Conservation (phyloP, 2,113 vertebrate genomes). For the Nansenia antarctica region DNA sequence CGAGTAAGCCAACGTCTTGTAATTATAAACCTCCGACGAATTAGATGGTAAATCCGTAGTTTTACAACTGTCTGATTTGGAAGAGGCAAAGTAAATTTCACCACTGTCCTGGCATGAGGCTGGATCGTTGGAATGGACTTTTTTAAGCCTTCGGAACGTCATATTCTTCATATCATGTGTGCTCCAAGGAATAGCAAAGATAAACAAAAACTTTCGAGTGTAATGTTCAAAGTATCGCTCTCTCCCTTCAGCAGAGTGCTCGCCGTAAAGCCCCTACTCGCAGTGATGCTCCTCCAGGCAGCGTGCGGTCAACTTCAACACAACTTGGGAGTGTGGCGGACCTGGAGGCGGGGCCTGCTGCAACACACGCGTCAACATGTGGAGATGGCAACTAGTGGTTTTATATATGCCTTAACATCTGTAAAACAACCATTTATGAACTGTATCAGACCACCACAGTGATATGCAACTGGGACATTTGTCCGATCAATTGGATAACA, state of each 20-base stretch:
- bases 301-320: background rate
- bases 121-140: slow-evolving; percentile 65
- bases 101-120: slow-evolving; percentile 57
- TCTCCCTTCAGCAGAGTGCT: background rate
- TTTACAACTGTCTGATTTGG: slow-evolving; percentile 71
- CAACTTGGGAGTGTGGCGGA: background rate
- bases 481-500: no score
- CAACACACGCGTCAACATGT: background rate
- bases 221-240: background rate
- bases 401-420: no score
- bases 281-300: background rate
- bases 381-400: background rate
- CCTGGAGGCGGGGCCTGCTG: background rate
- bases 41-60: slow-evolving; percentile 41
- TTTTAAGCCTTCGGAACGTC: slow-evolving; percentile 75
- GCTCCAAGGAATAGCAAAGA: background rate
- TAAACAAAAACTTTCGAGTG: background rate
- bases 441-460: no score
- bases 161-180: slow-evolving; percentile 52
- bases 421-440: no score
- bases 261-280: background rate
- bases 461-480: no score
- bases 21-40: slow-evolving; percentile 74
- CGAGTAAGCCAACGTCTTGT: slow-evolving; percentile 85
- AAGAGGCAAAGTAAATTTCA: slow-evolving; percentile 75